Conservation (phyloP, 2,797 vertebrate species). For the Glossophaga mutica region DNA sequence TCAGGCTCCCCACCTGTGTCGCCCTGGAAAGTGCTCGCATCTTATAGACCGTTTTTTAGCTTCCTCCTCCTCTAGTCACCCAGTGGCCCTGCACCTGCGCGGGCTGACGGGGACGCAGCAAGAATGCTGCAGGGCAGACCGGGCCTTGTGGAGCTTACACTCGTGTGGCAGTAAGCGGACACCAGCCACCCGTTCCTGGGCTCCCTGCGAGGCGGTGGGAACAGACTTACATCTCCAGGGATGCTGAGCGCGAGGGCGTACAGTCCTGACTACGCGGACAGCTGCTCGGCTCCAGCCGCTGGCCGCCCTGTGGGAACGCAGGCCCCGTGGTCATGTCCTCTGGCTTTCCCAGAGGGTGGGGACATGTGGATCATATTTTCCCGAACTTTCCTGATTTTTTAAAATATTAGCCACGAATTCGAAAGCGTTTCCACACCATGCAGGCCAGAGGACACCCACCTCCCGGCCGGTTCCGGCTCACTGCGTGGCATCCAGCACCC, state of each 20-base stretch:
- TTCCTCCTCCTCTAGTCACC: not conserved
- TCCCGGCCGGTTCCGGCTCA: not conserved
- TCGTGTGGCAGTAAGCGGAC: not conserved
- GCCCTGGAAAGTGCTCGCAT: not conserved
- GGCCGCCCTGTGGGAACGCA: not conserved
- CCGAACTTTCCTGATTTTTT: not conserved
- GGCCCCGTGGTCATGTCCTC: fast-evolving
- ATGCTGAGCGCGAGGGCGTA: not conserved
- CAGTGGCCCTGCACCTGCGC: no score
- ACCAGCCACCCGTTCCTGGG: not conserved
- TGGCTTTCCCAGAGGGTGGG: not conserved
- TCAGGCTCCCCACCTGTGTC: not conserved
- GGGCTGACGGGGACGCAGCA: not conserved
- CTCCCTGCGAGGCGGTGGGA: not conserved
- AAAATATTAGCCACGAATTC: not conserved
- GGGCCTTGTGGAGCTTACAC: not conserved
- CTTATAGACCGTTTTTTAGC: not conserved
- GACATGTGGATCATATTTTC: not conserved
- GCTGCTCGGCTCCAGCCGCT: not conserved
- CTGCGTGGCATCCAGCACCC: no score
- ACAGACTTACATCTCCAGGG: not conserved
- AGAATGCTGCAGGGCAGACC: not conserved
- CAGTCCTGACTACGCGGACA: fast-evolving
- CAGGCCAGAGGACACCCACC: not conserved
- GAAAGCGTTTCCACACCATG: not conserved